Base-by-base conservation (phyloP, 2,888 invertebrate genomes). In the Ophion ellenae region DNA sequence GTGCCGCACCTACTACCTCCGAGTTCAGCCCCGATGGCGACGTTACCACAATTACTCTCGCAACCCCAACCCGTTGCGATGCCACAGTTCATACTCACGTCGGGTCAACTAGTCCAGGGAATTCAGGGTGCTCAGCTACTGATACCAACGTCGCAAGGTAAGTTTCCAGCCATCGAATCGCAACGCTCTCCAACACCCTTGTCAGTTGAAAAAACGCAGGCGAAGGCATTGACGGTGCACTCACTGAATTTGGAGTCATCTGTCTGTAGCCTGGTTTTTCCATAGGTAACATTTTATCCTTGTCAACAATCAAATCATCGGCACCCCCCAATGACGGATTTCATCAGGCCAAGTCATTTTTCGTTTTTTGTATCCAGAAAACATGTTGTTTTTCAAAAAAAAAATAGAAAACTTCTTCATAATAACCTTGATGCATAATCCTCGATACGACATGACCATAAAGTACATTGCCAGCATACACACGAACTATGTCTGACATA, bases 91-190 rank as follows among this genome's bases (percentile, higher is more conserved):
- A 97, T 98, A 93, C 95, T 98, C 90, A 98, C 98, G 86, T 98
- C 98, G 84, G 98, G 98, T 79, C 98, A 98, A 94, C 96, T 98
- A 92, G 97, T 98, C 85, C 98, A 98, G 94, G 98, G 98, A 89
- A 98, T 98, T 90, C 98, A 98, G 94, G 98, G 98, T 17, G 98
- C 98, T 70, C 99, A 99, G 93, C 96, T 99, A 83, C 96, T 99
- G 91, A 99, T 99, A 95, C 99, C 99, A 76, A 99, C 99, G 80
- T 98, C 98, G 87, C 98, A 98, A 96, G 98, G 98, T 98, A 95
- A 93, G 91, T 74, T 57, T 36, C 5, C 32, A 45, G 47, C 32
- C 17, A 3, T 28, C 24, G 4, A 69, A 28, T 3, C 17, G 4
- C 6, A 59, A 57, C 36, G 32, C 24, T 14, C 11, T 45, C 45